Conservation (phyloP, 2,797 vertebrate species). For the Phataginus tricuspis region DNA sequence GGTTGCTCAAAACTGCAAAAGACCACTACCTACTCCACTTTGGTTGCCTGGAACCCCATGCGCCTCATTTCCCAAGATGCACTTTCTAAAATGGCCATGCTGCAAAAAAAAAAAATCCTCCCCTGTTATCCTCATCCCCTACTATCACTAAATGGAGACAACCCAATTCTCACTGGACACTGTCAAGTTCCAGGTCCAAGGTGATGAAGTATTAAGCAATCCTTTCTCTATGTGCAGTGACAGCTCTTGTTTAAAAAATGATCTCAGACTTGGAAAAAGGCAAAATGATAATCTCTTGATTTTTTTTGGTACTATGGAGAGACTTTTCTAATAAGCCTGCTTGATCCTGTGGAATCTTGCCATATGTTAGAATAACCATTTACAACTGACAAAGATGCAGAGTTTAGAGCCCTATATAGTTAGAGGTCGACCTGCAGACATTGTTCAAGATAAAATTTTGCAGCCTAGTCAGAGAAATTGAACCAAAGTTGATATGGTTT, state of each 20-base stretch:
- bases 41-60: background rate
- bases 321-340: background rate
- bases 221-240: background rate
- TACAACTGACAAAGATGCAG: background rate
- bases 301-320: background rate
- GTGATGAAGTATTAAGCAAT: background rate
- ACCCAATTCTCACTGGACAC: background rate
- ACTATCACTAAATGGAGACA: background rate
- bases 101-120: background rate
- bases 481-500: background rate
- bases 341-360: background rate
- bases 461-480: background rate
- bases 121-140: background rate
- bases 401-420: background rate
- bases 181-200: background rate
- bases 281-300: background rate
- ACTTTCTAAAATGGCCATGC: background rate
- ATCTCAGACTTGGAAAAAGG: background rate
- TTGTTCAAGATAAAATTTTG: background rate
- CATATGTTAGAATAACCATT: background rate
- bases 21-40: no score
- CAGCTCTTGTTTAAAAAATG: background rate
- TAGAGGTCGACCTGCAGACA: background rate
- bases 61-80: background rate
- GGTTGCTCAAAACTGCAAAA: background rate